Percentiles rank a stretch among this genome's conserved stretches.
Evolutionary conservation across 1,140 invertebrate species (phyloP).

Genomic region (Listronotus bonariensis): DNA sequence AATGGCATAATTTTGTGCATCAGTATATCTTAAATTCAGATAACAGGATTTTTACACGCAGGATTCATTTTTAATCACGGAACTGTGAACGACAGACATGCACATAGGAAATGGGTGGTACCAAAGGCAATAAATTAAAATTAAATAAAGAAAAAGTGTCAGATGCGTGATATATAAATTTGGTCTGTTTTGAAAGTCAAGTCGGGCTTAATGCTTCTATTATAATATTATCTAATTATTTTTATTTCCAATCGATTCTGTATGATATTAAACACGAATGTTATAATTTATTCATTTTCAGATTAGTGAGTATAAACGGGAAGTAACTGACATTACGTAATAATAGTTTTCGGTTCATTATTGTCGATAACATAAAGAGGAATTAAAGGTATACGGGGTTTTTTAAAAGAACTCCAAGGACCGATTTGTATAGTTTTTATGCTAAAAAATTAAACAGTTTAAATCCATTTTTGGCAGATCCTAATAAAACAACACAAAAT

Average conservation of each 20-base stretch:
- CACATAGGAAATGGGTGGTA: slow-evolving; percentile 29
- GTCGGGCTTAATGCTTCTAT: slow-evolving; percentile 12
- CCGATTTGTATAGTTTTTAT: too few relatives aligned
- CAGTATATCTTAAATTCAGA: too few relatives aligned
- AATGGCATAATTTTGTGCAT: too few relatives aligned
- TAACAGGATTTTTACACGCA: too few relatives aligned
- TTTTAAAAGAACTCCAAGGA: too few relatives aligned
- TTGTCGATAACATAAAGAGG: slow-evolving; percentile 10
- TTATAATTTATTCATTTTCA: slow-evolving; percentile 30
- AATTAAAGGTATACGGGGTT: not conserved
- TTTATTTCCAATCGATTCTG: slow-evolving; percentile 5
- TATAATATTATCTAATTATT: slow-evolving; percentile 17
- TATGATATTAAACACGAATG: slow-evolving; percentile 15
- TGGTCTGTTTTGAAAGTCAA: slow-evolving; percentile 21
- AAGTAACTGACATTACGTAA: slow-evolving; percentile 26
- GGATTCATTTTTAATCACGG: not conserved
- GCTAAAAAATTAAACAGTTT: too few relatives aligned
- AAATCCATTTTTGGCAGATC: too few relatives aligned
- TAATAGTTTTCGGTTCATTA: slow-evolving; percentile 24
- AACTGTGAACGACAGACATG: slow-evolving; percentile 9
- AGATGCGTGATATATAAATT: not conserved
- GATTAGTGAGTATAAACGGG: slow-evolving; percentile 11
- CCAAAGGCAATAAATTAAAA: slow-evolving; percentile 24
- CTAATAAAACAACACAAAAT: too few relatives aligned
- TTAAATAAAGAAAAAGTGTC: too few relatives aligned